A percentile compares a stretch with the other conserved stretches of the same genome.
phyloP scores from a whole-genome alignment of 2,113 vertebrate species.

The Hemichromis elongatus region DNA sequence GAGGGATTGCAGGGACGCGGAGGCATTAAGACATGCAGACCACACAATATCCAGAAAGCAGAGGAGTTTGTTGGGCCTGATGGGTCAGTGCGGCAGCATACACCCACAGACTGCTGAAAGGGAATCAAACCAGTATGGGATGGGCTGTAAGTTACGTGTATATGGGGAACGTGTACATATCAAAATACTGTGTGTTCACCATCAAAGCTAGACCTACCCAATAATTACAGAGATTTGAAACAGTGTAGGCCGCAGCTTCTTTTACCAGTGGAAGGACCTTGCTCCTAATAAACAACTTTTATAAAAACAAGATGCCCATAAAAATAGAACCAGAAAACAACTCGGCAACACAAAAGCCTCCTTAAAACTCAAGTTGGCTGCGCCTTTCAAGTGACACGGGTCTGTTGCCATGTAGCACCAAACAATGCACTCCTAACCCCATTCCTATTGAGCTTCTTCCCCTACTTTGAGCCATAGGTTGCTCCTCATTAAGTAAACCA shows the following conservation, averaged over 20 bases:
- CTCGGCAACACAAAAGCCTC: constrained; percentile 5
- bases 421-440: constrained; percentile 6
- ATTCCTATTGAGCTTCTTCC: not conserved
- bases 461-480: not conserved
- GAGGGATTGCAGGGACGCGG: constrained; percentile 57
- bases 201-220: constrained; percentile 37
- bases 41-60: constrained; percentile 26
- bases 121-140: not conserved
- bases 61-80: not conserved
- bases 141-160: not conserved
- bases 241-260: constrained; percentile 20
- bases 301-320: constrained; percentile 55
- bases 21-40: constrained; percentile 25
- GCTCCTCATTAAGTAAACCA: constrained; percentile 22
- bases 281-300: constrained; percentile 52
- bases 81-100: not conserved
- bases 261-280: constrained; percentile 11
- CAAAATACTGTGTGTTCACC: not conserved
- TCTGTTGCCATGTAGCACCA: constrained; percentile 22
- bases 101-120: not conserved
- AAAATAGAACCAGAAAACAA: constrained; percentile 38
- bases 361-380: not conserved
- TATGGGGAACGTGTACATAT: not conserved
- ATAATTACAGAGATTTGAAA: constrained; percentile 49
- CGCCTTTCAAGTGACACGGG: constrained; percentile 13